Percentiles rank a stretch among this genome's conserved stretches.
Conservation (phyloP, 2,888 invertebrate genomes). For the Noctua janthe region DNA sequence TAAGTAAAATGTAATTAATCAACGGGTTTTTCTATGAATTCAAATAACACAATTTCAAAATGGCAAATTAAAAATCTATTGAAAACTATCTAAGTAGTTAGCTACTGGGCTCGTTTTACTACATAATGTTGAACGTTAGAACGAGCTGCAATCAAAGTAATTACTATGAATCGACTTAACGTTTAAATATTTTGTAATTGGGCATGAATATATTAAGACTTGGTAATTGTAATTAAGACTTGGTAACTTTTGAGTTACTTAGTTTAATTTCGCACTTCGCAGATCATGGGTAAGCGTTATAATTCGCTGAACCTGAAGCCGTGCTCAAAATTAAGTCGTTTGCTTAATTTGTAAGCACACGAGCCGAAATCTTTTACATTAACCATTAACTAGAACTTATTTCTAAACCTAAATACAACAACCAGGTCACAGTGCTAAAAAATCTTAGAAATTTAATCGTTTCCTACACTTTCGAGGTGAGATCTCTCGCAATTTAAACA, state of each 20-base stretch:
- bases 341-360: not conserved
- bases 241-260: not conserved
- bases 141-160: constrained; percentile 28
- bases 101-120: not conserved
- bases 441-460: not conserved
- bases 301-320: not conserved
- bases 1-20: not conserved
- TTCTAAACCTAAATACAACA: not conserved
- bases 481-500: not conserved
- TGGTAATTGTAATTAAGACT: not conserved
- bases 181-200: constrained; percentile 31
- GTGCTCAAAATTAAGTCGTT: not conserved
- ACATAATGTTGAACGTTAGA: constrained; percentile 11
- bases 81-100: constrained; percentile 3
- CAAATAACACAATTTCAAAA: constrained; percentile 28
- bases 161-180: constrained; percentile 25
- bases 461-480: not conserved
- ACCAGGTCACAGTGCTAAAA: not conserved
- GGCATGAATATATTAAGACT: constrained; percentile 10
- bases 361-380: not conserved
- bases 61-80: not conserved
- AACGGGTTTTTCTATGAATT: not conserved
- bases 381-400: not conserved
- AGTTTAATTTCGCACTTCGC: not conserved
- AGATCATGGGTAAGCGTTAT: not conserved